Evolutionary conservation across 2,888 invertebrate genomes (phyloP), one percentile per base, ranked within the genome.

Genomic region (Congeria kusceri): DNA sequence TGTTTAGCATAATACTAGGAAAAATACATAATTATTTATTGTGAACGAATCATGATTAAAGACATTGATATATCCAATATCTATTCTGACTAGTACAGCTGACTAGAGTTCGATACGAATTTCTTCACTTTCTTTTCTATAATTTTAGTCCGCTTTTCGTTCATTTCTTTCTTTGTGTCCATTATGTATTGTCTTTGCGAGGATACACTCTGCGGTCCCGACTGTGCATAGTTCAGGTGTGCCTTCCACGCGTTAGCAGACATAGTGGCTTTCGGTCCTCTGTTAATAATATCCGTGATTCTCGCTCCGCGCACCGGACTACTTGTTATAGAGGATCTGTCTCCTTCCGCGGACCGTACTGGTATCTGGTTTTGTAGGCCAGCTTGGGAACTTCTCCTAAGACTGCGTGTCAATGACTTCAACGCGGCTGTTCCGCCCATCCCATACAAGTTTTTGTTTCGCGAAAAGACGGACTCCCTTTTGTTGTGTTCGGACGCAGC

Each of bases 171-270:
- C 58, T 83, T 86, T 11, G 75, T 65, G 3, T 85, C 85, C 77
- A 87, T 77, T 18, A 83, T 74, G 49, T 76, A 74, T 64, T 85
- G 82, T 75, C 85, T 83, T 47, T 85, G 86, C 39, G 66, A 64
- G 15, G 80, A 73, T 61, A 77, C 83, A 27, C 76, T 82, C 70
- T 83, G 77, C 15, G 85, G 88, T 29, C 75, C 76, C 28, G 73
- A 63, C 47, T 76, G 74, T 9, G 71, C 76, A 18, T 82, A 61
- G 64, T 71, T 77, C 28, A 89, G 73, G 44, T 89, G 89, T 0
- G 77, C 67, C 65, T 86, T 83, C 90, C 89, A 90, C 0, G 85
- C 85, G 27, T 72, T 76, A 7, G 89, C 87, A 7, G 87, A 86
- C 73, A 89, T 73, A 1, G 88, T 80, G 11, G 87, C 85, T 44